These are phyloP conservation scores for Oreonectes daqikongensis DNA, from an alignment of 2,797 vertebrate genomes.

Conservation along the genomic window DNA sequence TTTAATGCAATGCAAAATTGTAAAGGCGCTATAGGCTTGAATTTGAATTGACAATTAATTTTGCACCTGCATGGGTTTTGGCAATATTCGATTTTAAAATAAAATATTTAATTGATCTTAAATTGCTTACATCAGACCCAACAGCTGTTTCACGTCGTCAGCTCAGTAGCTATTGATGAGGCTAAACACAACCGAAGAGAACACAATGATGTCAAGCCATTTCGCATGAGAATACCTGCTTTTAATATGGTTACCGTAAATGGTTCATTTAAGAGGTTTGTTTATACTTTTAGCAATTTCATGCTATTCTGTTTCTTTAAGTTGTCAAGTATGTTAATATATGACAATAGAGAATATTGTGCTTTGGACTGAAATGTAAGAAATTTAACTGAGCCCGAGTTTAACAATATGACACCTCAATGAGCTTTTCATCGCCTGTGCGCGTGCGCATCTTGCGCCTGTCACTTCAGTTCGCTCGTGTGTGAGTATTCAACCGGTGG, in stretches of 20 bases:
- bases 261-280: too few relatives aligned
- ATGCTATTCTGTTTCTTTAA: too few relatives aligned
- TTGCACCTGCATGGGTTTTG: too few relatives aligned
- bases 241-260: too few relatives aligned
- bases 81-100: too few relatives aligned
- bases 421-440: conserved; percentile 11
- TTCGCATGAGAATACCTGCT: not conserved
- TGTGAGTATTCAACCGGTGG: conserved; percentile 77
- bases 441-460: conserved; percentile 65
- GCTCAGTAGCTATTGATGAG: not conserved
- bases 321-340: too few relatives aligned
- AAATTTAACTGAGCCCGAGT: not conserved
- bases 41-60: too few relatives aligned
- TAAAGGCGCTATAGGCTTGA: too few relatives aligned
- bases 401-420: not conserved
- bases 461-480: conserved; percentile 37
- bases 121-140: not conserved
- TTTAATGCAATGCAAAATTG: too few relatives aligned
- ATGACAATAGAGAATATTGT: too few relatives aligned
- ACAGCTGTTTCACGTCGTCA: not conserved
- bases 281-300: too few relatives aligned
- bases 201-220: not conserved
- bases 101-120: not conserved
- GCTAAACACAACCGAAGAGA: not conserved
- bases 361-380: not conserved